These are phyloP conservation scores for Picus viridis DNA, from an alignment of 2,797 vertebrate species.

Conservation along the genomic window DNA sequence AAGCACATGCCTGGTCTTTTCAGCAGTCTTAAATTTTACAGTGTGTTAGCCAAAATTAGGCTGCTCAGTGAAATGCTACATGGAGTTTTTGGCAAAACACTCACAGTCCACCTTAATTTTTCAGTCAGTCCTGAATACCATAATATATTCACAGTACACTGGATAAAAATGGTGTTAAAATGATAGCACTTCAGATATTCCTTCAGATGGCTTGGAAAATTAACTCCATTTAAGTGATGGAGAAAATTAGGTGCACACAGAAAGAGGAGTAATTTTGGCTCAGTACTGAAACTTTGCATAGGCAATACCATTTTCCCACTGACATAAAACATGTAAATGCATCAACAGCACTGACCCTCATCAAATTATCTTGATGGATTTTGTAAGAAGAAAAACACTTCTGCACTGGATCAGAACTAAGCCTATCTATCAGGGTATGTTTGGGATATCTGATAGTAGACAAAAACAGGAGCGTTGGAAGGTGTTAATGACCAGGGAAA, in stretches of 20 bases:
- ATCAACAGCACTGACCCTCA: neutral
- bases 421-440: fast-evolving
- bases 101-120: neutral
- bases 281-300: neutral
- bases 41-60: neutral
- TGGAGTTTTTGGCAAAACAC: neutral
- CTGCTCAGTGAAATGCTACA: neutral
- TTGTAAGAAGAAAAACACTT: neutral
- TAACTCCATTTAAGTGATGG: neutral
- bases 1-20: neutral
- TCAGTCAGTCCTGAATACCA: neutral
- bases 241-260: neutral
- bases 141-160: neutral
- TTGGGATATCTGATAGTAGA: neutral
- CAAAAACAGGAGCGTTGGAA: neutral
- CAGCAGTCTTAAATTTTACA: neutral
- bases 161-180: neutral
- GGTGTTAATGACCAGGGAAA: neutral
- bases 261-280: neutral
- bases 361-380: neutral
- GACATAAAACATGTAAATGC: neutral
- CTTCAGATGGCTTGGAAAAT: neutral
- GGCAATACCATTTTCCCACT: neutral
- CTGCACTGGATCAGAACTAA: neutral
- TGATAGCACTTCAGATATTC: neutral